A percentile compares a stretch with the other conserved stretches of the same genome.
These are phyloP conservation scores for Agriopis leucophaearia DNA, from an alignment of 2,888 invertebrate species.

Conservation along the genomic window DNA sequence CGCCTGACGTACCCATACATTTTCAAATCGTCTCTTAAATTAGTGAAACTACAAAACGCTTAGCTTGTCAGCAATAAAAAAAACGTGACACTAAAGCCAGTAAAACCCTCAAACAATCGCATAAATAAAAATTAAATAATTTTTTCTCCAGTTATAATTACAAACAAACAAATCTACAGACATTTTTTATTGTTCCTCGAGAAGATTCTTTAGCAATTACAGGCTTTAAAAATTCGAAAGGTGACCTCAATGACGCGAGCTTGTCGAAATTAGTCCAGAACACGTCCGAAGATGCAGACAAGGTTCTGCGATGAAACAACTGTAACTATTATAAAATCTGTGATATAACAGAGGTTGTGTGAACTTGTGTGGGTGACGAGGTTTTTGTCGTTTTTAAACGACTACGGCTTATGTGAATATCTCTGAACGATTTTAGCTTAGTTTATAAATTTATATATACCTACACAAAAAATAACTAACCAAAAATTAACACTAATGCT, in stretches of 20 bases:
- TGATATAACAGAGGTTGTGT: slow-evolving; percentile 18
- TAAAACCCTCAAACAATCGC: neutral
- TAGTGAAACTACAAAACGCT: too few species aligned
- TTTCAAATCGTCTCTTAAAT: too few species aligned
- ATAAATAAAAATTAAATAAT: neutral
- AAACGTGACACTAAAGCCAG: too few species aligned
- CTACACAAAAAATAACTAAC: too few species aligned
- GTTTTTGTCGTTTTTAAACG: slow-evolving; percentile 6
- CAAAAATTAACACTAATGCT: neutral
- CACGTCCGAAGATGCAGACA: slow-evolving; percentile 34
- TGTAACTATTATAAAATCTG: neutral
- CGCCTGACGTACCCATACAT: too few species aligned
- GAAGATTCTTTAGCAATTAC: slow-evolving; percentile 44
- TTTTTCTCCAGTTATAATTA: neutral
- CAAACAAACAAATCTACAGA: neutral
- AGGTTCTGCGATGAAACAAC: slow-evolving; percentile 15
- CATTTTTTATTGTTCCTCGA: slow-evolving; percentile 3
- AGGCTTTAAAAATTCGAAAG: slow-evolving; percentile 48
- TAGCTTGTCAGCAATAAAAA: too few species aligned
- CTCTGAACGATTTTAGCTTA: slow-evolving; percentile 9
- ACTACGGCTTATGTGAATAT: slow-evolving; percentile 8
- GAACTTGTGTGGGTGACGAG: slow-evolving; percentile 17
- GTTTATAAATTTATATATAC: neutral
- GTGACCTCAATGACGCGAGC: slow-evolving; percentile 47
- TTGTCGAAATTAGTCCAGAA: slow-evolving; percentile 47